Percentiles rank a stretch among this genome's conserved stretches.
phyloP scores from a whole-genome alignment of 2,113 vertebrate species.

The Pterocles burchelli region DNA sequence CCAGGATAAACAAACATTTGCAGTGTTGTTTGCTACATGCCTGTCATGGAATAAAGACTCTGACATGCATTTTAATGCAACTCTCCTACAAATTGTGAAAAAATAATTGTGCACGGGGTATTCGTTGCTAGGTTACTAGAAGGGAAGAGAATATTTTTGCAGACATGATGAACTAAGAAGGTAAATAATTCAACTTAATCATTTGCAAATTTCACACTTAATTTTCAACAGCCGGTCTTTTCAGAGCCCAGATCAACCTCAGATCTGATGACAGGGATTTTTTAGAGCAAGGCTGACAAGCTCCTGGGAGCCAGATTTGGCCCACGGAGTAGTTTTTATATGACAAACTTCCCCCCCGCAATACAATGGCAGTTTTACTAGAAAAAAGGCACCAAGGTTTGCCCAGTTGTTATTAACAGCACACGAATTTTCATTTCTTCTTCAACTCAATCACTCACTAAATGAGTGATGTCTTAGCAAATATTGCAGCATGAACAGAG shows the following conservation, averaged over 20 bases:
- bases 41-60: constrained; percentile 48
- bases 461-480: background rate
- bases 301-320: background rate
- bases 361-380: background rate
- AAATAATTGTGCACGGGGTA: constrained; percentile 42
- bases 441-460: background rate
- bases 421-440: constrained; percentile 8
- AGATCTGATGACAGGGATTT: background rate
- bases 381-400: background rate
- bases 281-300: background rate
- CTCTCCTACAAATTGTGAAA: constrained; percentile 52
- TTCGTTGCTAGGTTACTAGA: constrained; percentile 51
- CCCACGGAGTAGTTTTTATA: background rate
- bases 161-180: constrained; percentile 54
- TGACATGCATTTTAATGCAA: constrained; percentile 61
- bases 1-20: constrained; percentile 67
- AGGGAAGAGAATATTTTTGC: constrained; percentile 35
- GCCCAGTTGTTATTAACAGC: background rate
- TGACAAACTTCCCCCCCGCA: background rate
- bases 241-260: background rate
- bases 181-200: constrained; percentile 61
- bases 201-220: constrained; percentile 53
- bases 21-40: constrained; percentile 44
- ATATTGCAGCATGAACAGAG: background rate
- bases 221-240: constrained; percentile 30